Evolutionary conservation across 2,888 invertebrate species (phyloP), one percentile per base, ranked within the genome.

Genomic region (Venusia cambrica): DNA sequence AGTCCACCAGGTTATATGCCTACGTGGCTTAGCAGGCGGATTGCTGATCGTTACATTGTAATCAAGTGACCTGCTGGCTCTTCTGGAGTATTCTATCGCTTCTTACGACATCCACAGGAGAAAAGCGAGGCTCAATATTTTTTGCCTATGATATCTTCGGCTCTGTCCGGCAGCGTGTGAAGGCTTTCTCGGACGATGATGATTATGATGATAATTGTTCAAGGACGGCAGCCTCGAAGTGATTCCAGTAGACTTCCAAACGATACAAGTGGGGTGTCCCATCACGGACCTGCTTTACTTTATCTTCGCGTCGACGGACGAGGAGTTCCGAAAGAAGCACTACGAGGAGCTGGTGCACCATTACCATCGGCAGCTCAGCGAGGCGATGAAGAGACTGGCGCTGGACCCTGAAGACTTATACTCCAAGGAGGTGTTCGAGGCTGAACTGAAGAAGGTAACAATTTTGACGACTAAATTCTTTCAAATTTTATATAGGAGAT

Each of bases 261-360:
- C 32, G 1, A n/a, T 44, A 3, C 31, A 24, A 2, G n/a, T 21
- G 3, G 38, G 37, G 1, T 22, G 20, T 13, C 38, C 38, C 4
- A 21, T 45, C 13, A 28, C 37, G 1, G 48, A 49, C 20, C 34
- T 47, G 12, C 25, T 47, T 9, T 47, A 45, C 26, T 45, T 38
- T 32, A 35, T 44, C 18, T 40, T 33, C 32, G 10, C 22, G 5
- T 34, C 33, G 12, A 43, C 43, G 0, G 32, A 38, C 17, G 18
- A 16, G 16, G 20, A 27, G 13, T 44, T 44, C 20, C 17, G 44
- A 1, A 21, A 10, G 1, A 8, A 37, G 3, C 8, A 44, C 30
- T 44, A 17, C 24, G 14, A 44, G 2, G 5, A 26, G 1, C 27
- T 44, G 4, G 2, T 44, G 0, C 22, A 30, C 1, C 36, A 37